Percentiles rank a stretch among this genome's conserved stretches.
phyloP scores from a whole-genome alignment of 2,113 vertebrate species.

The Lates calcarifer region DNA sequence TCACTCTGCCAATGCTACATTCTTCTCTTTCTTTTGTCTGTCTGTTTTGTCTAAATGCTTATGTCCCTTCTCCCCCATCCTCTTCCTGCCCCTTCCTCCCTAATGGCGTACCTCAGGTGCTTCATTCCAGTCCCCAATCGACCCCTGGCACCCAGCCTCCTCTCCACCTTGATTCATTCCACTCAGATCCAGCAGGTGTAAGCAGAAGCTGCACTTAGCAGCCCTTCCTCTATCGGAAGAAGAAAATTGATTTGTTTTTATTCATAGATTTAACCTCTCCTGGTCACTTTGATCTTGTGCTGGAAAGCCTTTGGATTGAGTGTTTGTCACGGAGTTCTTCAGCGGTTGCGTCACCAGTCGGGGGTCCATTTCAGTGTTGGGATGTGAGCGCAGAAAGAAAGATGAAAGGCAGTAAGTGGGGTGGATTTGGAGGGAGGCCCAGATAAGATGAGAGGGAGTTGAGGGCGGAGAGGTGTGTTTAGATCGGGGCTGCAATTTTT shows the following conservation, averaged over 20 bases:
- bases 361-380: constrained; percentile 14
- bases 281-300: constrained; percentile 33
- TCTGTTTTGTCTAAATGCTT: background rate
- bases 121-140: constrained; percentile 36
- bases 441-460: constrained; percentile 41
- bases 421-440: constrained; percentile 10
- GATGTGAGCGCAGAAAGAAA: constrained; percentile 37
- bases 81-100: background rate
- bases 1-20: no score
- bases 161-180: constrained; percentile 30
- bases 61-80: background rate
- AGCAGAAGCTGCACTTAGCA: constrained; percentile 51
- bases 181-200: constrained; percentile 48
- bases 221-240: background rate
- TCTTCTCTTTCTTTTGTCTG: no score
- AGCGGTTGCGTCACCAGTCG: constrained; percentile 36
- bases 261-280: constrained; percentile 36
- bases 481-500: constrained; percentile 10
- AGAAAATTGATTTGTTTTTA: constrained; percentile 51
- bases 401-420: constrained; percentile 54
- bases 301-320: background rate
- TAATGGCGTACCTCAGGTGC: constrained; percentile 12
- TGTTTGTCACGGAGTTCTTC: constrained; percentile 16
- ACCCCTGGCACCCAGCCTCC: constrained; percentile 44
- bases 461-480: constrained; percentile 14